A percentile compares a stretch with the other conserved stretches of the same genome.
Evolutionary conservation across 2,113 vertebrate genomes (phyloP).

Genomic region (Onychorhynchus coronatus): DNA sequence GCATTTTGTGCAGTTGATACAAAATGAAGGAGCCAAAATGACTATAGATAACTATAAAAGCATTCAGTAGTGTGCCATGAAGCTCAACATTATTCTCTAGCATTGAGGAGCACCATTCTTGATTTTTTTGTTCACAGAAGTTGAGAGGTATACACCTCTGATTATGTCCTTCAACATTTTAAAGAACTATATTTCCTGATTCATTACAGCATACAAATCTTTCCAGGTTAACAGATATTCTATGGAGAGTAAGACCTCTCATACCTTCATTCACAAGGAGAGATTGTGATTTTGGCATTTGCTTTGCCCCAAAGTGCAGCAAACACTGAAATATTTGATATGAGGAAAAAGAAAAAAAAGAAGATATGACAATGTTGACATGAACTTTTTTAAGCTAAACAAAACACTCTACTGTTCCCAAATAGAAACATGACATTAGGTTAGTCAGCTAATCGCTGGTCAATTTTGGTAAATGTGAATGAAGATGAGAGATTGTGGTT

Average conservation of each 20-base stretch:
- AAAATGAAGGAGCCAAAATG: not conserved
- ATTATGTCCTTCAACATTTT: not conserved
- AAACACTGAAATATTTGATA: not conserved
- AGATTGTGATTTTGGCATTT: not conserved
- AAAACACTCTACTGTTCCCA: not conserved
- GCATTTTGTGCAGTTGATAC: not conserved
- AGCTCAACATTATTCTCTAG: not conserved
- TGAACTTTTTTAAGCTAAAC: not conserved
- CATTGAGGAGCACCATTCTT: not conserved
- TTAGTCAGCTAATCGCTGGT: not conserved
- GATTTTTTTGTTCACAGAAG: not conserved
- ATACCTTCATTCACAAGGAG: not conserved
- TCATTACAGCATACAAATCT: not conserved
- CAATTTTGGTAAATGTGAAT: not conserved
- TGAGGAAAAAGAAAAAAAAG: fast-evolving
- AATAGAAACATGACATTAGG: not conserved
- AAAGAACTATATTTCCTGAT: not conserved
- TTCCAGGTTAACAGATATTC: not conserved
- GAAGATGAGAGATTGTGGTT: not conserved
- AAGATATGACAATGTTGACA: not conserved
- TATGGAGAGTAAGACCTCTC: not conserved
- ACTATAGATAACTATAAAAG: not conserved
- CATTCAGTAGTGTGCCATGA: not conserved
- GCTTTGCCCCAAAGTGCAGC: not conserved
- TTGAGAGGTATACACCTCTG: not conserved